Conservation (phyloP, 2,113 vertebrate genomes). For the Cyrtonyx montezumae region DNA sequence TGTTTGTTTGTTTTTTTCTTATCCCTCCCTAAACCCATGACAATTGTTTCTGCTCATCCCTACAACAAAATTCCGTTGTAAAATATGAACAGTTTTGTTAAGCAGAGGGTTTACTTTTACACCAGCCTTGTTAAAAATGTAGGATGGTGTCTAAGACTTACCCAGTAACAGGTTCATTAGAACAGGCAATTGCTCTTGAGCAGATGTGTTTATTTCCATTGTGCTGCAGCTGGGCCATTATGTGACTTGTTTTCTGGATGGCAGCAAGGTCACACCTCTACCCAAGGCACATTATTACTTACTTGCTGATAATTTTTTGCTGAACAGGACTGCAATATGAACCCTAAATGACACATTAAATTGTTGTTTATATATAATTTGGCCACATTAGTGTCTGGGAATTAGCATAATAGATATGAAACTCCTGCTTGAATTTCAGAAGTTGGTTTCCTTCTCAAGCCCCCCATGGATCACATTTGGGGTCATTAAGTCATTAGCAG, state of each 20-base stretch:
- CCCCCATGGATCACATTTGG: neutral
- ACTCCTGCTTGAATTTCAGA: slow-evolving; percentile 11
- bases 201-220: neutral
- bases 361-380: neutral
- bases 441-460: neutral
- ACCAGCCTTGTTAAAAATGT: neutral
- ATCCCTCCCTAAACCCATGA: neutral
- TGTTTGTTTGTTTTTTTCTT: neutral
- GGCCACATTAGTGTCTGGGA: neutral
- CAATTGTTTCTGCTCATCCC: neutral
- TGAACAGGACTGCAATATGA: neutral
- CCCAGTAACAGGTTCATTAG: neutral
- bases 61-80: neutral
- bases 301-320: neutral
- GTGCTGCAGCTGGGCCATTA: neutral
- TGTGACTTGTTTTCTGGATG: neutral
- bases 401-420: neutral
- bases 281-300: neutral
- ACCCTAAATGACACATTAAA: neutral
- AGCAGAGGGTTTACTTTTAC: neutral
- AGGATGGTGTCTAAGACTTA: neutral
- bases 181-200: neutral
- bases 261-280: neutral
- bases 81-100: neutral
- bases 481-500: slow-evolving; percentile 9